phyloP scores from a whole-genome alignment of 2,797 vertebrate species.

The Urocyon cinereoargenteus region DNA sequence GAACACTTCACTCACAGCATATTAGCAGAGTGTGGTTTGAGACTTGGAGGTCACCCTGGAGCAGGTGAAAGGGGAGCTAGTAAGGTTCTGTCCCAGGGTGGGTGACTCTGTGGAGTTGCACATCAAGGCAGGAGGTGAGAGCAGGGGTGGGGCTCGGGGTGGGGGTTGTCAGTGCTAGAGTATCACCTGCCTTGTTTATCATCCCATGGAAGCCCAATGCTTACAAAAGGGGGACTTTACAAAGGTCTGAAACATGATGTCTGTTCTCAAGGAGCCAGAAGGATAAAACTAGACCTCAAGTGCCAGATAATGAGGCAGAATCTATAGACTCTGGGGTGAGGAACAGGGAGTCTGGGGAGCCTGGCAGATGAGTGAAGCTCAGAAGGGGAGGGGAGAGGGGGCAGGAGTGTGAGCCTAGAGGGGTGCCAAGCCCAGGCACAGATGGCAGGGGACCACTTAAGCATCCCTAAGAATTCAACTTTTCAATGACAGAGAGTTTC shows the following conservation, averaged over 20 bases:
- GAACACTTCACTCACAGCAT: not conserved
- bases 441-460: not conserved
- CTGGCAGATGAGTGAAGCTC: not conserved
- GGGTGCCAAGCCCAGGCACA: rapidly evolving
- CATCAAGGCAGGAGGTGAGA: not conserved
- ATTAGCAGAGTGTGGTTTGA: not conserved
- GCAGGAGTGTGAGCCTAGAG: not conserved
- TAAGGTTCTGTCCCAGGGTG: not conserved
- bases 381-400: not conserved
- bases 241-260: not conserved
- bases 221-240: rapidly evolving
- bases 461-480: not conserved
- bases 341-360: not conserved
- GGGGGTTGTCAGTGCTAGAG: rapidly evolving
- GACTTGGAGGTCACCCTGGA: not conserved
- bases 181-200: rapidly evolving
- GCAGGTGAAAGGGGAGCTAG: not conserved
- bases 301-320: not conserved
- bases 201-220: rapidly evolving
- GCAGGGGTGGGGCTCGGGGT: no score
- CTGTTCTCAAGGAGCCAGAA: not conserved
- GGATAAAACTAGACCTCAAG: no score
- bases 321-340: not conserved
- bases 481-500: not conserved
- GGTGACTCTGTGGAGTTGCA: not conserved